Conservation (phyloP, 2,888 invertebrate species). For the Philereme transversata region DNA sequence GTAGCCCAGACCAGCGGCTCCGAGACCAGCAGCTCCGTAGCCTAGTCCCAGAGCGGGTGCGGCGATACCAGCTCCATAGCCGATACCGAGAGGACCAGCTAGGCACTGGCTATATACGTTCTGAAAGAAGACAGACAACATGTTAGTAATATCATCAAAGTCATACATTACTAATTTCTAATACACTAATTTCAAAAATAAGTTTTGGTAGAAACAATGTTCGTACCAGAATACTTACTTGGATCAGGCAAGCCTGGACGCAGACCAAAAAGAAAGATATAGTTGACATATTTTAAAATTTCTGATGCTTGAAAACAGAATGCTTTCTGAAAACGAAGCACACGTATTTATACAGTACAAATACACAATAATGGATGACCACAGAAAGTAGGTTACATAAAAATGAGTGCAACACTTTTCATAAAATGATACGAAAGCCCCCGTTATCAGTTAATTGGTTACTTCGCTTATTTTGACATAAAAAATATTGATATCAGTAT, state of each 20-base stretch:
- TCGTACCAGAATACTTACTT: constrained; percentile 36
- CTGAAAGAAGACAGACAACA: constrained; percentile 32
- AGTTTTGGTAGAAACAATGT: background rate
- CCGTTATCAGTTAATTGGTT: too few species aligned
- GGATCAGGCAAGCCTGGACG: constrained; percentile 54
- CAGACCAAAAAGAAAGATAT: constrained; percentile 47
- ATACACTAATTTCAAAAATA: background rate
- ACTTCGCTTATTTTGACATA: too few species aligned
- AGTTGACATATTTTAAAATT: constrained; percentile 38
- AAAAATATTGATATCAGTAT: too few species aligned
- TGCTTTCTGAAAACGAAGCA: background rate
- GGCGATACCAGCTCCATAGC: background rate
- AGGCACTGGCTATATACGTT: constrained; percentile 21
- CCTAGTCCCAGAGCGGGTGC: background rate
- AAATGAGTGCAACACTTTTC: background rate
- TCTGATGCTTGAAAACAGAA: too few species aligned
- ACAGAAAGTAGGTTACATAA: too few species aligned
- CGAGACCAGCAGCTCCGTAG: background rate
- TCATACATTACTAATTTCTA: background rate
- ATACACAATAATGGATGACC: too few species aligned
- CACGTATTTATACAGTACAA: background rate
- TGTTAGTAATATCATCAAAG: constrained; percentile 9
- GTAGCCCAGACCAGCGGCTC: too few species aligned
- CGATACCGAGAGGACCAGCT: background rate
- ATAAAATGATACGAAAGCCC: too few species aligned